Conservation (phyloP, 2,888 invertebrate genomes). For the Cheiracanthium punctorium region DNA sequence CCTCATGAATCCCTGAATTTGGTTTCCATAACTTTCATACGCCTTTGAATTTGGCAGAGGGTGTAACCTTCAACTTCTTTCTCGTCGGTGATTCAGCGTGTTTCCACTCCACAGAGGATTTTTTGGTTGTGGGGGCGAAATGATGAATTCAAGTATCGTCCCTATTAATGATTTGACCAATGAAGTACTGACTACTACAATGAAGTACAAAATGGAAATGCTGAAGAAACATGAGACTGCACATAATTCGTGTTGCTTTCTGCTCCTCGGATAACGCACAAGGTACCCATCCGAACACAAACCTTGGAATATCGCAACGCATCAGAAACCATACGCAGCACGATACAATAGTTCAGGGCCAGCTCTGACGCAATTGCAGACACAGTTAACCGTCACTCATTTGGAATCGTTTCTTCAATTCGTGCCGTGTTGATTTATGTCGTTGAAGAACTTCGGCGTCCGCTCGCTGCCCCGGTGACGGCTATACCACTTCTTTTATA, state of each 20-base stretch:
- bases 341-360: background rate
- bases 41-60: too few relatives aligned
- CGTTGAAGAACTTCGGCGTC: conserved; percentile 16
- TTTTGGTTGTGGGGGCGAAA: background rate
- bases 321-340: conserved; percentile 4
- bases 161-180: background rate
- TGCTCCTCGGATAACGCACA: conserved; percentile 22
- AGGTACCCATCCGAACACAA: conserved; percentile 15
- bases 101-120: background rate
- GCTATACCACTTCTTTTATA: too few relatives aligned
- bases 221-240: conserved; percentile 14
- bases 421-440: conserved; percentile 3
- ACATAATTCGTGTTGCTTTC: conserved; percentile 31
- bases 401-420: conserved; percentile 9
- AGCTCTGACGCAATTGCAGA: conserved; percentile 21
- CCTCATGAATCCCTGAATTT: background rate
- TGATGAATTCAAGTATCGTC: too few relatives aligned
- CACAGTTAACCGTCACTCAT: background rate
- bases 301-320: too few relatives aligned
- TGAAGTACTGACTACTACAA: conserved; percentile 15
- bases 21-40: background rate
- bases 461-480: background rate
- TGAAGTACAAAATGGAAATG: conserved; percentile 15
- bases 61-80: too few relatives aligned
- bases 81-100: background rate